These are phyloP conservation scores for Julus scandinavius DNA, from an alignment of 2,888 invertebrate species.

Conservation along the genomic window DNA sequence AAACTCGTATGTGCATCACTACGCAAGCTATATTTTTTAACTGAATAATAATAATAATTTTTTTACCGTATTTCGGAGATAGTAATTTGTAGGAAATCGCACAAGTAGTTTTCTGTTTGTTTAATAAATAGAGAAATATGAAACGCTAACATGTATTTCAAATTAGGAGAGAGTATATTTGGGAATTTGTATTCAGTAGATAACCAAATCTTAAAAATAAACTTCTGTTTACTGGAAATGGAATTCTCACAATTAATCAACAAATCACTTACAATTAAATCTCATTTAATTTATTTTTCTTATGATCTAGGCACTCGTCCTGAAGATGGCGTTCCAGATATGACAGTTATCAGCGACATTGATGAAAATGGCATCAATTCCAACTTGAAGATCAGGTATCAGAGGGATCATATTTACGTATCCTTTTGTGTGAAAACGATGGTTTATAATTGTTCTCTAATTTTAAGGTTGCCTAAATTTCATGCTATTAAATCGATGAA, in stretches of 20 bases:
- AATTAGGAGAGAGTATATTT: no score
- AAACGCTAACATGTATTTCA: no score
- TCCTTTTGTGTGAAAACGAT: conserved; percentile 73
- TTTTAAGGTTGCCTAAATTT: not conserved
- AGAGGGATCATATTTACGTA: conserved; percentile 88
- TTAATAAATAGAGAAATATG: no score
- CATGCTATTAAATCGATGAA: not conserved
- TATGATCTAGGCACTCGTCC: conserved; percentile 61
- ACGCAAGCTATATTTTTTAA: no score
- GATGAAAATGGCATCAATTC: conserved; percentile 89
- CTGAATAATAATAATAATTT: no score
- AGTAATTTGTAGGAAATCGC: no score
- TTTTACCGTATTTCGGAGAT: no score
- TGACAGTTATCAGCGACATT: conserved; percentile 90
- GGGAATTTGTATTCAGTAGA: no score
- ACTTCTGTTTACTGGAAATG: not conserved
- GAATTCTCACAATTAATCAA: not conserved
- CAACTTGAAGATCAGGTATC: conserved; percentile 84
- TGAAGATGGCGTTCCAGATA: conserved; percentile 86
- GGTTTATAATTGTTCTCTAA: not conserved
- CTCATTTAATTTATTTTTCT: not conserved
- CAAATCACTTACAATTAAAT: not conserved
- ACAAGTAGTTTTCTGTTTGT: no score
- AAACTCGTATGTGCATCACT: no score
- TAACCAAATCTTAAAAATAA: no score